A percentile compares a stretch with the other conserved stretches of the same genome.
Evolutionary conservation across 2,888 invertebrate species (phyloP).

Genomic region (Ypsolopha scabrella): DNA sequence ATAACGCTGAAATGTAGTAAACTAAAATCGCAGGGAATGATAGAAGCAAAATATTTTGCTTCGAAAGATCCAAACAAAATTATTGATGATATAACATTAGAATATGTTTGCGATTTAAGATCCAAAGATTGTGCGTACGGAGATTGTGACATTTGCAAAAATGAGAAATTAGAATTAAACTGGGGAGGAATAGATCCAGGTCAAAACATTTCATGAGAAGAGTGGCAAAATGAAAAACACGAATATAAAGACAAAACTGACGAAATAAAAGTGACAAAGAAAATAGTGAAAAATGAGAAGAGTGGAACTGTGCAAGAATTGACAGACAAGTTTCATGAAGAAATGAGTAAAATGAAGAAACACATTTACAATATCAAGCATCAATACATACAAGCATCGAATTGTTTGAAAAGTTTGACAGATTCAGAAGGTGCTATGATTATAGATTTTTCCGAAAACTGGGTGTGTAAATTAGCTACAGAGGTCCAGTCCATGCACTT

Average conservation of each 20-base stretch:
- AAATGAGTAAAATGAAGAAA: neutral
- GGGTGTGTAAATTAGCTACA: neutral
- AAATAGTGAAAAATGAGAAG: too few species aligned
- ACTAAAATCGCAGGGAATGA: neutral
- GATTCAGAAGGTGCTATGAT: neutral
- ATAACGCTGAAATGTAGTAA: neutral
- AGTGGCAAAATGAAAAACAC: neutral
- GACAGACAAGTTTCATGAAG: neutral
- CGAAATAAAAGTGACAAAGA: neutral
- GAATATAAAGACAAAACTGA: conserved; percentile 1
- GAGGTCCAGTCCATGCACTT: conserved; percentile 4
- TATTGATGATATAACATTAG: neutral
- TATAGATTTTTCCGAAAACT: conserved; percentile 3
- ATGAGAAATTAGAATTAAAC: neutral
- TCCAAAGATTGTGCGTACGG: conserved; percentile 1
- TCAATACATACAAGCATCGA: conserved; percentile 1
- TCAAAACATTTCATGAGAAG: conserved; percentile 1
- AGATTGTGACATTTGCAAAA: conserved; percentile 1
- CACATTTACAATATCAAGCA: conserved; percentile 3
- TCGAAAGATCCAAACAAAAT: neutral
- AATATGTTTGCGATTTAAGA: neutral
- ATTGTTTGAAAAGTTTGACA: neutral
- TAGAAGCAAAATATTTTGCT: neutral
- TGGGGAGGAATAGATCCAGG: neutral
- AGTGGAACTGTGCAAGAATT: too few species aligned